Base-by-base conservation (phyloP, 2,888 invertebrate genomes). In the Mesorhabditis belari region DNA sequence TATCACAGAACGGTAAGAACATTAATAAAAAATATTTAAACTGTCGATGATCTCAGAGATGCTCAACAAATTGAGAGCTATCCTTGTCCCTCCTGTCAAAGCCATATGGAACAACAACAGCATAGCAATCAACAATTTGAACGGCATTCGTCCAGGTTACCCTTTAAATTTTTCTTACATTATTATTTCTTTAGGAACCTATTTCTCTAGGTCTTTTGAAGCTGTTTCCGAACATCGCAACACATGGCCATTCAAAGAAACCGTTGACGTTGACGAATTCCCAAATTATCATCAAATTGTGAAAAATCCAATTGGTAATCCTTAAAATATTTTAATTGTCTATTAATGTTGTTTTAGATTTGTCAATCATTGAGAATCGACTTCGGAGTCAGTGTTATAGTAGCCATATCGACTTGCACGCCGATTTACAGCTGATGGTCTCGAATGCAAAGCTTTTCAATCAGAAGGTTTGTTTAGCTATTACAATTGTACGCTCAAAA, bases 201-300 rank as follows among this genome's bases (percentile, higher is more conserved):
- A n/a, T n/a, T n/a, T n/a, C n/a, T n/a, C n/a, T n/a, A n/a, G n/a
- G n/a, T n/a, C n/a, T n/a, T n/a, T 69, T 17, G 70, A 69, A 24
- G 19, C 65, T 4, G 60, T 76, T 1, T 26, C 57, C 9, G 64
- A 70, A 21, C 70, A 76, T 57, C 64, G 64, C 5, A 92, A 90
- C 85, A 91, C 94, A 21, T 93, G 93, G 92, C 95, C 95, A 23
- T 96, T 98, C 83, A 89, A 93, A 87, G 91, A 93, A 85, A 92
- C 95, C 27, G 95, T 96, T 6, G 92, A 95, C 84, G 90, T 91
- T 27, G 88, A 88, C 77, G 92, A 94, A 85, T 94, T 92, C 57
- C 95, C 95, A 6, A 92, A 94, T 83, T 96, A 96, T 84, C 93
- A 93, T 82, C 89, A 90, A 86, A 73, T 82, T 62, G 77, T 84